phyloP scores from a whole-genome alignment of 2,888 invertebrate genomes.

The Caenorhabditis virilis region DNA sequence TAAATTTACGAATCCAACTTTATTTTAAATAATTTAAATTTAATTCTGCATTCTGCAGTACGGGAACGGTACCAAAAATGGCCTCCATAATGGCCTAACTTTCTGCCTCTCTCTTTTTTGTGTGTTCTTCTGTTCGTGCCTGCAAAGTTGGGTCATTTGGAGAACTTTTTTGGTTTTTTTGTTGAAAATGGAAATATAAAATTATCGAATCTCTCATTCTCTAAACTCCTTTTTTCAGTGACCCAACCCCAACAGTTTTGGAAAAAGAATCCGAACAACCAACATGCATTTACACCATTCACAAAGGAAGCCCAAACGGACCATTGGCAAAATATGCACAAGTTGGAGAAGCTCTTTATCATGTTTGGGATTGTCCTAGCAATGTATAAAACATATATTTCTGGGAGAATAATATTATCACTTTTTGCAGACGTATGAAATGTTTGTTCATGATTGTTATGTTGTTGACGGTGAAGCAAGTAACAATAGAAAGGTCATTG shows the following conservation, averaged over 20 bases:
- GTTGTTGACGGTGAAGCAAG: slow-evolving; percentile 58
- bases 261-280: slow-evolving; percentile 50
- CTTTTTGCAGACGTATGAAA: slow-evolving; percentile 41
- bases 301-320: slow-evolving; percentile 63
- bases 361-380: slow-evolving; percentile 66
- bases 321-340: slow-evolving; percentile 54
- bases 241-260: slow-evolving; percentile 51
- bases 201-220: background rate
- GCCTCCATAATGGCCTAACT: too few species aligned
- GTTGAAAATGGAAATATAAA: background rate
- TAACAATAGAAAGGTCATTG: slow-evolving; percentile 54
- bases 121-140: too few species aligned
- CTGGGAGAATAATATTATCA: background rate
- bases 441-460: slow-evolving; percentile 62
- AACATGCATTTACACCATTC: slow-evolving; percentile 60
- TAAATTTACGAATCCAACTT: too few species aligned
- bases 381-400: too few species aligned
- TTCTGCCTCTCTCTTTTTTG: too few species aligned
- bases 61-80: too few species aligned
- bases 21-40: too few species aligned
- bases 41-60: too few species aligned
- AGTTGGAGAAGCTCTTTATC: slow-evolving; percentile 63
- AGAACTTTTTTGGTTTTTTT: background rate
- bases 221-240: slow-evolving; percentile 48
- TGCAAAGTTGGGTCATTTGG: slow-evolving; percentile 1